Base-by-base conservation (phyloP, 2,888 invertebrate genomes). In the Hyles lineata region DNA sequence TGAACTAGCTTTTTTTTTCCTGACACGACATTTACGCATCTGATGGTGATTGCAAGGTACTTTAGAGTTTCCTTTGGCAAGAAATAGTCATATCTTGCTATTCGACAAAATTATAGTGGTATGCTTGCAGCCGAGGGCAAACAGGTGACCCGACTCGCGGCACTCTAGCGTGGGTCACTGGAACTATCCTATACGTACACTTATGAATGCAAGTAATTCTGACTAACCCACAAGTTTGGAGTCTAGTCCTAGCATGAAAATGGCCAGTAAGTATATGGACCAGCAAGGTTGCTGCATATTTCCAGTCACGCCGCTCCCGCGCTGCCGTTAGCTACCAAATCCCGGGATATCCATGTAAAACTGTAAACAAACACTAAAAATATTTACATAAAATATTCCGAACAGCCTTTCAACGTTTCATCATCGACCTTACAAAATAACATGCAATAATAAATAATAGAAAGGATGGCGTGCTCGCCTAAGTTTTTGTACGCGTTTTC, bases 201-300 rank as follows among this genome's bases (percentile, higher is more conserved):
- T 3, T 29, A 29, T 29, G 3, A 29, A 29, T 29, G 29, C 29
- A 29, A 29, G n/a, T n/a, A 15, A 35, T 59, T 29, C 71, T 67
- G 70, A 72, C 90, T 87, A 79, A 91, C 94, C 94, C 67, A 89
- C 93, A 25, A 94, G 87, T 76, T 91, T 93, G 1, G 92, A 92
- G 79, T 94, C 93, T 19, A 93, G 87, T 70, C 92, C 91, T 62
- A 94, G 81, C 89, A 92, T 91, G 75, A 92, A 91, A 77, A 94
- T 85, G 73, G 88, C 89, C 29, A 93, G 83, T 77, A 93, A 78
- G 78, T 89, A 92, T 81, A 90, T 80, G 70, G 90, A 86, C 89
- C 90, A 90, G 84, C 88, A 91, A 78, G 90, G 86, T 76, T 91
- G 84, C 88, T 89, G 90, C 93, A 93, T 93, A 90, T 90, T 92